phyloP scores from a whole-genome alignment of 2,113 vertebrate species.

The Poeciliopsis retropinna region DNA sequence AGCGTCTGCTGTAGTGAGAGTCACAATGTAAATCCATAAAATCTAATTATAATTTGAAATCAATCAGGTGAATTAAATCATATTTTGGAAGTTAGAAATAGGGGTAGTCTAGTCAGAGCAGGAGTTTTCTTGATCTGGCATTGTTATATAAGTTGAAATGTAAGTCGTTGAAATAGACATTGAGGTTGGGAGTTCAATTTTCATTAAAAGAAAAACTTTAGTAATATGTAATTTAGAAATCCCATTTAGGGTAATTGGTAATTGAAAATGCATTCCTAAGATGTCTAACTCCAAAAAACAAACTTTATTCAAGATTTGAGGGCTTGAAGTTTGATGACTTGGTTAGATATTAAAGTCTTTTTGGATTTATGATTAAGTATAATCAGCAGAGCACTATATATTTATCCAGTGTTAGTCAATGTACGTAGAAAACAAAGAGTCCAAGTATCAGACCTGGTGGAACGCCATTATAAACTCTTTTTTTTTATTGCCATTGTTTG shows the following conservation, averaged over 20 bases:
- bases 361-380: background rate
- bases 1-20: too few relatives aligned
- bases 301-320: background rate
- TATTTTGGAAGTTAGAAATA: background rate
- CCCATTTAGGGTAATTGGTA: too few relatives aligned
- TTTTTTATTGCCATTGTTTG: background rate
- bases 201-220: background rate
- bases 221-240: background rate
- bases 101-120: background rate
- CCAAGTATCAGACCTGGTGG: background rate
- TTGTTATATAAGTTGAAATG: background rate
- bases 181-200: too few relatives aligned
- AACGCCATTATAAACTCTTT: background rate
- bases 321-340: background rate
- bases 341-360: background rate
- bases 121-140: background rate
- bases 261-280: background rate
- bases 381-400: background rate
- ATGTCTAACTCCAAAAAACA: background rate
- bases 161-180: too few relatives aligned
- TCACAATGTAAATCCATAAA: too few relatives aligned
- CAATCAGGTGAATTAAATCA: too few relatives aligned
- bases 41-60: too few relatives aligned
- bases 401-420: background rate
- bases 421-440: background rate